These are phyloP conservation scores for Botia almorhae DNA, from an alignment of 2,797 vertebrate species.

Conservation along the genomic window DNA sequence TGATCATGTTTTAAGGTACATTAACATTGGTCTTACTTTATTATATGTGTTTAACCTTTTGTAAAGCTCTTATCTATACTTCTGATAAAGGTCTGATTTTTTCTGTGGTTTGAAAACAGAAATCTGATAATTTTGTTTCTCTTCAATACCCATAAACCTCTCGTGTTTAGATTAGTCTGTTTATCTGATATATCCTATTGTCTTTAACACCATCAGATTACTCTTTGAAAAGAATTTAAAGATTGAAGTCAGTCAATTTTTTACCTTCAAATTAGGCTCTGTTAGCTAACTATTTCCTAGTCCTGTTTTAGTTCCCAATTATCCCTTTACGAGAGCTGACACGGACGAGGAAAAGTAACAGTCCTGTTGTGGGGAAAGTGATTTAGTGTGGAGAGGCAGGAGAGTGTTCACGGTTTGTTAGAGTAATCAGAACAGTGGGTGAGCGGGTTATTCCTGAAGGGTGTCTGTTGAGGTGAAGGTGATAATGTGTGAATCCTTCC, in stretches of 20 bases:
- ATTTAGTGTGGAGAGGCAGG: constrained; percentile 26
- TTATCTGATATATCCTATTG: too few relatives aligned
- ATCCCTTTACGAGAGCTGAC: constrained; percentile 34
- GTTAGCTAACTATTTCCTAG: not conserved
- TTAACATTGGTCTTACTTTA: not conserved
- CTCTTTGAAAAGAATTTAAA: too few relatives aligned
- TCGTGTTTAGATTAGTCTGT: too few relatives aligned
- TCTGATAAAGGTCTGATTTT: too few relatives aligned
- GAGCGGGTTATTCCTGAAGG: constrained; percentile 35
- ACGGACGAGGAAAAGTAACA: not conserved
- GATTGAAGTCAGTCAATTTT: not conserved
- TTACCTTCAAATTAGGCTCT: not conserved
- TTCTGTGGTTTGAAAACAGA: too few relatives aligned
- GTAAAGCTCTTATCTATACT: too few relatives aligned
- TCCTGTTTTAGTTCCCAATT: constrained; percentile 28
- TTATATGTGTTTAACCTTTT: not conserved
- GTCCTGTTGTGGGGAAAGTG: constrained; percentile 17
- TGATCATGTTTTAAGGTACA: not conserved
- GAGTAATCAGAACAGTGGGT: constrained; percentile 22
- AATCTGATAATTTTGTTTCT: too few relatives aligned
- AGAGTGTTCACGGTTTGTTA: constrained; percentile 8
- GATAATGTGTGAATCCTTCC: constrained; percentile 54
- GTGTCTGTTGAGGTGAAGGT: constrained; percentile 43
- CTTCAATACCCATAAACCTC: too few relatives aligned
- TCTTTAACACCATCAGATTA: too few relatives aligned